These are phyloP conservation scores for Caenorhabditis plicata DNA, from an alignment of 2,888 invertebrate species.

Conservation along the genomic window DNA sequence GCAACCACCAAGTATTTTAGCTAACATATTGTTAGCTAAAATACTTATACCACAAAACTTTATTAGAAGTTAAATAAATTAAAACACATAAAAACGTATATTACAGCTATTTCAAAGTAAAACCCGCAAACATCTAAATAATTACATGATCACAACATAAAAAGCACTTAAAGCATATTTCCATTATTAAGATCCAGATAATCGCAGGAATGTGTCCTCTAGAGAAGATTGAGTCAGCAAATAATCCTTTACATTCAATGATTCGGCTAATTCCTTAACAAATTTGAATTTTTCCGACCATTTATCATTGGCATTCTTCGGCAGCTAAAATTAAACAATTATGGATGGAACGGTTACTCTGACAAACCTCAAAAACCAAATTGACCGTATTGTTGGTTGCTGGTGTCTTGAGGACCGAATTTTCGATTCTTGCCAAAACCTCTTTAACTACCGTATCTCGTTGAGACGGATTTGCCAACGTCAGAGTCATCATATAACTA, in stretches of 20 bases:
- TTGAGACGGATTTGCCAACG: constrained; percentile 5
- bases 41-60: no score
- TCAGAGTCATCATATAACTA: constrained; percentile 47
- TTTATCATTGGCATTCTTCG: constrained; percentile 33
- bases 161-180: no score
- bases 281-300: constrained; percentile 51
- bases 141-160: no score
- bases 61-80: no score
- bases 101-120: no score
- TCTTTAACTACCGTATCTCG: constrained; percentile 7
- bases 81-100: no score
- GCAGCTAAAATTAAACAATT: constrained; percentile 30
- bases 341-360: not conserved
- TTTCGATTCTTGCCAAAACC: constrained; percentile 9
- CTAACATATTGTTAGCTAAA: no score
- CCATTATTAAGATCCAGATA: no score
- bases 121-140: no score
- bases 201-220: constrained; percentile 60
- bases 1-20: no score
- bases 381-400: constrained; percentile 30
- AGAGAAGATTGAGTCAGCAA: constrained; percentile 60
- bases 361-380: constrained; percentile 1
- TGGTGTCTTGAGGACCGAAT: constrained; percentile 29
- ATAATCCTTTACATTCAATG: constrained; percentile 42
- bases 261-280: constrained; percentile 46